A percentile compares a stretch with the other conserved stretches of the same genome.
These are phyloP conservation scores for Volucella inflata DNA, from an alignment of 2,888 invertebrate species.

Conservation along the genomic window DNA sequence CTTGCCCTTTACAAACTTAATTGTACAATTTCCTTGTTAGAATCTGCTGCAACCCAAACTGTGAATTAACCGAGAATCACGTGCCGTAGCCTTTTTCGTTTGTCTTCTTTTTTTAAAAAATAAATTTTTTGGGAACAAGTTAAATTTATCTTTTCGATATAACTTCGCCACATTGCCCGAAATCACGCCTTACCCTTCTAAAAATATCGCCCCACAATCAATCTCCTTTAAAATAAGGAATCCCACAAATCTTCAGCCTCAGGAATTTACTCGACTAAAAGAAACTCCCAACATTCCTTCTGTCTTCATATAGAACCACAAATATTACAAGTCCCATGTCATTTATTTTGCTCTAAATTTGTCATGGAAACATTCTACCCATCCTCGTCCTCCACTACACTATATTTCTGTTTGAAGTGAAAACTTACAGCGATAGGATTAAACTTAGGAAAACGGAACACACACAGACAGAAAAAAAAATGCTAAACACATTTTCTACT, in stretches of 20 bases:
- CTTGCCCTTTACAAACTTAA: too few species aligned
- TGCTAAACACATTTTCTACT: slow-evolving; percentile 6
- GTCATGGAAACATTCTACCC: background rate
- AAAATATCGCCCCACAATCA: background rate
- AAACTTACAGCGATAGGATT: slow-evolving; percentile 31
- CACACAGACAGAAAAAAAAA: background rate
- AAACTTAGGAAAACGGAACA: slow-evolving; percentile 9
- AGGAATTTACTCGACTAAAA: background rate
- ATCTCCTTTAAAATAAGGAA: slow-evolving; percentile 11
- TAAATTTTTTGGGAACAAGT: too few species aligned
- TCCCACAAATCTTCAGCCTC: slow-evolving; percentile 7
- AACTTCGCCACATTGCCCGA: too few species aligned
- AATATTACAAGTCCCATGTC: slow-evolving; percentile 14
- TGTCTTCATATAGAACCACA: background rate
- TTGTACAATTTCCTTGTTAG: too few species aligned
- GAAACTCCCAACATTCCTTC: background rate
- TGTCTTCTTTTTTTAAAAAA: too few species aligned
- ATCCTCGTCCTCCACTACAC: background rate
- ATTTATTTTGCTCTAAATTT: slow-evolving; percentile 17
- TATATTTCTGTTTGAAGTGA: slow-evolving; percentile 16
- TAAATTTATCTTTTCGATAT: too few species aligned
- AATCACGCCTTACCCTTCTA: too few species aligned
- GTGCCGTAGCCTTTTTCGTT: too few species aligned
- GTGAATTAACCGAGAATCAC: too few species aligned
- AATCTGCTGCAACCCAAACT: too few species aligned